phyloP scores from a whole-genome alignment of 2,888 invertebrate species.

The Sinelater perroti region DNA sequence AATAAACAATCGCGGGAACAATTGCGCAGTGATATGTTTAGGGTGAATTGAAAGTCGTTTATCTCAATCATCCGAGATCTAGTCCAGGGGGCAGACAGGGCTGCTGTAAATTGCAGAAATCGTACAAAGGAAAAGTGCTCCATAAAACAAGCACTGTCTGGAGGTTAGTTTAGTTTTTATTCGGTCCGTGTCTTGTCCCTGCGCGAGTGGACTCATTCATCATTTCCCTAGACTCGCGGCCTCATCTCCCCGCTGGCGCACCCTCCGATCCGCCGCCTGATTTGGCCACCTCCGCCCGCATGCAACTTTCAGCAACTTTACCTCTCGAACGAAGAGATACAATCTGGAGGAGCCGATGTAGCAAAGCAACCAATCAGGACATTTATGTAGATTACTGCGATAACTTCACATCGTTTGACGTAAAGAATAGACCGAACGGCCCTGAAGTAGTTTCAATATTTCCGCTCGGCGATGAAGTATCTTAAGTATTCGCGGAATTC shows the following conservation, averaged over 20 bases:
- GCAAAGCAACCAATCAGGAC: conserved; percentile 53
- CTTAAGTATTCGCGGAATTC: conserved; percentile 40
- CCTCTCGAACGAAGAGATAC: conserved; percentile 48
- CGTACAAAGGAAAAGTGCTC: conserved; percentile 44
- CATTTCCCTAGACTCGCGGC: conserved; percentile 43
- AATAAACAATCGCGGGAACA: conserved; percentile 5
- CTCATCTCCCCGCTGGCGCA: conserved; percentile 27
- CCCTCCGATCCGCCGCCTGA: conserved; percentile 16
- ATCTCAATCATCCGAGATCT: conserved; percentile 27
- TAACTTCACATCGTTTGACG: conserved; percentile 50
- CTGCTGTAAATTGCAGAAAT: conserved; percentile 43
- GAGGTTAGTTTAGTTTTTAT: conserved; percentile 48
- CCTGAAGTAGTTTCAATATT: conserved; percentile 45
- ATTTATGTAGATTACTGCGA: conserved; percentile 54
- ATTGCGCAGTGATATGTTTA: conserved; percentile 9
- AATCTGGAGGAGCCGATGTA: conserved; percentile 49
- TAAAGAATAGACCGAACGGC: conserved; percentile 42
- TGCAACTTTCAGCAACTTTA: conserved; percentile 47
- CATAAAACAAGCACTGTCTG: conserved; percentile 47
- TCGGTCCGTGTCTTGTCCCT: conserved; percentile 45
- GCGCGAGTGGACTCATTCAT: conserved; percentile 48
- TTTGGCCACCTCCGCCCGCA: conserved; percentile 37
- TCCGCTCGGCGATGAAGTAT: conserved; percentile 33
- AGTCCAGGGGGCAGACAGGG: conserved; percentile 19
- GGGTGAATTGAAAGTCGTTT: conserved; percentile 24